Base-by-base conservation (phyloP, 2,113 vertebrate genomes). In the Merops nubicus region DNA sequence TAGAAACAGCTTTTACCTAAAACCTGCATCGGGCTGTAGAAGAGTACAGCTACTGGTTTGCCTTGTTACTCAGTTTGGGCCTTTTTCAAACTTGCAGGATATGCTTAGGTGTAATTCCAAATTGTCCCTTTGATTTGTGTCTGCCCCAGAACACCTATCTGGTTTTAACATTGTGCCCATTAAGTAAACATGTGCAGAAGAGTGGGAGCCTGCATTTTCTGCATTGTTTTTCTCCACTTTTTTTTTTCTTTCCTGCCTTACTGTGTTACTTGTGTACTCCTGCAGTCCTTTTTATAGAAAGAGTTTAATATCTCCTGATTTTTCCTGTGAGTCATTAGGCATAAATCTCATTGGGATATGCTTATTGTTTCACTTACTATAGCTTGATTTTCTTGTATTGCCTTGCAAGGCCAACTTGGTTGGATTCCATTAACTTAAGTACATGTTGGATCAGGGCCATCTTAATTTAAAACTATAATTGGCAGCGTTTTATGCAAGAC, bases 191-290 rank as follows among this genome's bases (percentile, higher is more conserved):
- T 33, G 7, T 5, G 15, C 33, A 10, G 43, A 64, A 31, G 9
- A 62, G 10, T 20, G 4, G 67, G 56, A 54, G 12, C 23, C 47
- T 62, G 15, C 13, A 4, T 45, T 70, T 90, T 65, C 33, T 48
- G 15, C 9, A 4, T 20, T 29, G 16, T 9, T 28, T 54, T n/a
- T 13, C 5, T 4, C 4, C 4, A 6, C 4, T 3, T 3, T 11
- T 10, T 1, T 38, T 48, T 40, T 18, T 11, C 26, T 5, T 28
- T 9, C 5, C 26, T 12, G 0, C 13, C 26, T 31, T 45, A 11
- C 11, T 13, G 1, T 63, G 29, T 36, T 21, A 48, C 45, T 72
- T 60, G 3, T 38, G 5, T 31, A n/a, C 15, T 51, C 51, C 33
- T 40, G 43, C 40, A 17, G 34, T 22, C 51, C 6, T 81, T 57